Base-by-base conservation (phyloP, 37 sponge, comb jelly and placozoan species). In the Geodia barretti region DNA sequence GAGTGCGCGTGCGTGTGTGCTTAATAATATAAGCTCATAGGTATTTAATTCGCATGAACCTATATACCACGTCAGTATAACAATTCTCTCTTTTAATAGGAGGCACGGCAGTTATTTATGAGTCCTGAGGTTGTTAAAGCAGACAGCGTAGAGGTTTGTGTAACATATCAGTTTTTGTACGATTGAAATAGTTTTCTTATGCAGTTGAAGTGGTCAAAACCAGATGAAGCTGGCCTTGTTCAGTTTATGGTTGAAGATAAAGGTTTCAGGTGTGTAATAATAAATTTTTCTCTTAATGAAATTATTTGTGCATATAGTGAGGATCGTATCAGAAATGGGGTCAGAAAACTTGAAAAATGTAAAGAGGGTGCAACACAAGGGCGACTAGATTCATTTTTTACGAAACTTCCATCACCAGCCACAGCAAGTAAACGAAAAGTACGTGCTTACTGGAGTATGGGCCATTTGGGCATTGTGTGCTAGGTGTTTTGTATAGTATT, bases 361-460 rank as follows among this genome's bases (percentile, higher is more conserved):
- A 89, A 79, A 63, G 79, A 89, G 61, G 85, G 84, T 39, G 77
- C 97, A 1, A 98, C 95, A 42, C 99, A 98, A 67, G 97, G 95
- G 19, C 59, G 99, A 63, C 61, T 98, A 72, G 99, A 98, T 76
- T 80, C 83, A 24, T 98, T 98, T 87, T 98, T 98, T 83, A 98
- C 89, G 87, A 76, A 92, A 21, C 34, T 86, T 29, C 86, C 94
- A 19, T 79, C 92, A 0, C 84, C 95, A 35, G 43, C 41, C 0
- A 58, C 73, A 63, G 80, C 67, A 11, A 62, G 35, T n/a, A 92
- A 92, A 78, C 80, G 93, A 81, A 84, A 84, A 69, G 93, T 92
- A n/a, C 38, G 58, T 78, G 35, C 17, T 37, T 41, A 64, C 78
- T 60, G 1, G 26, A 32, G 60, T 8, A 38, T 39, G 38, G 9